These are phyloP conservation scores for Hirtodrosophila cameraria DNA, from an alignment of 2,888 invertebrate species.

Conservation along the genomic window DNA sequence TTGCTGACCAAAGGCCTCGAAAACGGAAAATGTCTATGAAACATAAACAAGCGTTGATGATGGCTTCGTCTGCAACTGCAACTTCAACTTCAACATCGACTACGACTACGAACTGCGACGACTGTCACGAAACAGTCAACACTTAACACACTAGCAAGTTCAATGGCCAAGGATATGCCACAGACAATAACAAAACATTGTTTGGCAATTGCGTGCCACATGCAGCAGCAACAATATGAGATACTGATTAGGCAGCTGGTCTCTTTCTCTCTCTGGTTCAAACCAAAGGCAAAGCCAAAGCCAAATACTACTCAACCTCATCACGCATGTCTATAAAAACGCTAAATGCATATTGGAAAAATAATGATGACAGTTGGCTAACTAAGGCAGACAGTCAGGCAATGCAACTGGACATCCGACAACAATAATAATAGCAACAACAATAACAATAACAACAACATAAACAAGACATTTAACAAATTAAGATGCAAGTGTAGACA, in stretches of 20 bases:
- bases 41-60: constrained; percentile 62
- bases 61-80: no score
- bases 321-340: constrained; percentile 72
- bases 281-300: no score
- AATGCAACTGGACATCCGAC: constrained; percentile 38
- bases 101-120: constrained; percentile 21
- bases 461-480: constrained; percentile 63
- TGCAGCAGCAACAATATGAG: constrained; percentile 64
- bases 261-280: not conserved
- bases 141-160: constrained; percentile 51
- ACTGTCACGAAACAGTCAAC: constrained; percentile 58
- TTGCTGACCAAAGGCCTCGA: constrained; percentile 58
- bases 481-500: constrained; percentile 58
- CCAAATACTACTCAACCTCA: constrained; percentile 24
- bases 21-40: constrained; percentile 58
- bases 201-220: constrained; percentile 71
- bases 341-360: constrained; percentile 75
- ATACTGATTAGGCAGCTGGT: constrained; percentile 71
- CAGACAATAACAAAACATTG: constrained; percentile 61
- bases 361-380: constrained; percentile 78
- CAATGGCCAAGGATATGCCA: constrained; percentile 71
- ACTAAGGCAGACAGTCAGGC: constrained; percentile 61
- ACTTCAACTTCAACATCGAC: constrained; percentile 18
- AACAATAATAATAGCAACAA: constrained; percentile 10
- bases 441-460: constrained; percentile 22